Conservation (phyloP, 2,888 invertebrate species). For the Macrosoma leucophasiata region DNA sequence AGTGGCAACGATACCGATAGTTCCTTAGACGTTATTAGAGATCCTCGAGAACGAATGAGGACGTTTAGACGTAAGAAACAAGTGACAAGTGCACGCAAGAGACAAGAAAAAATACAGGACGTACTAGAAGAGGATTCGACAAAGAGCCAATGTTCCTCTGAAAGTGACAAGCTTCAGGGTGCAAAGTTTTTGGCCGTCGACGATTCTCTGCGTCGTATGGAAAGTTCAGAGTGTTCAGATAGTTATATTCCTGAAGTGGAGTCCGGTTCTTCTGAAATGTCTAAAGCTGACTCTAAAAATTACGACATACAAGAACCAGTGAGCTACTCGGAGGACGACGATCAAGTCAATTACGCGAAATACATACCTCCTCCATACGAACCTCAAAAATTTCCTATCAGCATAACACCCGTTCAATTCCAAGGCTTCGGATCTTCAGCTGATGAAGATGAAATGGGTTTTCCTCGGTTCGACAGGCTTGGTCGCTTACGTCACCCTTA, state of each 20-base stretch:
- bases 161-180: conserved; percentile 62
- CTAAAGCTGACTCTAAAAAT: conserved; percentile 69
- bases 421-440: conserved; percentile 79
- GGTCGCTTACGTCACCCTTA: conserved; percentile 73
- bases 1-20: conserved; percentile 86
- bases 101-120: conserved; percentile 73
- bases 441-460: conserved; percentile 80
- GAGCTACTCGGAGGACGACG: conserved; percentile 76
- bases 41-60: conserved; percentile 79
- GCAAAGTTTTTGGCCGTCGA: conserved; percentile 56
- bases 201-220: conserved; percentile 69
- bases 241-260: conserved; percentile 81
- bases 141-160: conserved; percentile 69
- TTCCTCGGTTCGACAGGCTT: conserved; percentile 77
- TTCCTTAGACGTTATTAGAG: conserved; percentile 79
- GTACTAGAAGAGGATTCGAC: conserved; percentile 71
- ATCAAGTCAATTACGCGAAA: conserved; percentile 63
- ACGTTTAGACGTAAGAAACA: conserved; percentile 82
- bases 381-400: conserved; percentile 59
- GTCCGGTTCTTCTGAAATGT: conserved; percentile 77
- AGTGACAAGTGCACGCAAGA: conserved; percentile 73
- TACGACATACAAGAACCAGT: conserved; percentile 53
- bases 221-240: conserved; percentile 80
- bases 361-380: conserved; percentile 58
- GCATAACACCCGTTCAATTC: conserved; percentile 69